phyloP scores from a whole-genome alignment of 1,140 invertebrate species.

The Temnothorax curvispinosus region DNA sequence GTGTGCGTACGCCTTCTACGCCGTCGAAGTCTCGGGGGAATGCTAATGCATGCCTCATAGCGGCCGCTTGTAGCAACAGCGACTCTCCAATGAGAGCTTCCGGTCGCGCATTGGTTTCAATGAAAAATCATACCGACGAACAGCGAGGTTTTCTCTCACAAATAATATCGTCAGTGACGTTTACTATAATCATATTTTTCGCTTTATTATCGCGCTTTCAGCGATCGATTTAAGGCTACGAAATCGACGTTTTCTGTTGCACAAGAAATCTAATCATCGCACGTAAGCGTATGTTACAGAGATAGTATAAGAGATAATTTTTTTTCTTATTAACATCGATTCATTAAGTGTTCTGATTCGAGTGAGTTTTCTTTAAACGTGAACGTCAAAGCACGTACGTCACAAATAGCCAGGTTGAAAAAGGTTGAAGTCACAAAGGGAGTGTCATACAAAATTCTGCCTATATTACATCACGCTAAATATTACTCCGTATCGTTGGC shows the following conservation, averaged over 20 bases:
- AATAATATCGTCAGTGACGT: neutral
- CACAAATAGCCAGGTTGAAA: neutral
- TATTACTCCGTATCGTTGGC: constrained; percentile 38
- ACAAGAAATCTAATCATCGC: neutral
- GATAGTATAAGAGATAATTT: neutral
- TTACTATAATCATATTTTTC: neutral
- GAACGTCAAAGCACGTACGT: neutral
- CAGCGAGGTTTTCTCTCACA: constrained; percentile 10
- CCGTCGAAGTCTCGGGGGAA: constrained; percentile 42
- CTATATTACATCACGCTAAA: constrained; percentile 55
- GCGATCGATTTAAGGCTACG: neutral
- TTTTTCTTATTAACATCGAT: neutral
- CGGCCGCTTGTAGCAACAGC: constrained; percentile 55
- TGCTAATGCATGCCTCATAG: constrained; percentile 64
- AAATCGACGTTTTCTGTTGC: neutral
- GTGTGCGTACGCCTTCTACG: constrained; percentile 43
- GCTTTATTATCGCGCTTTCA: neutral
- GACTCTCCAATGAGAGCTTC: constrained; percentile 64
- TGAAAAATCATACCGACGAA: constrained; percentile 53
- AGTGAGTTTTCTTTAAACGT: neutral
- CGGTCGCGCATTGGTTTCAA: constrained; percentile 62
- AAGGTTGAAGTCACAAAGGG: neutral
- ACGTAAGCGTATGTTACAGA: neutral
- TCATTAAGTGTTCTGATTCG: neutral
- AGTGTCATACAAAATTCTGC: constrained; percentile 32